Evolutionary conservation across 2,113 vertebrate genomes (phyloP).

Genomic region (Lepisosteus osseus): DNA sequence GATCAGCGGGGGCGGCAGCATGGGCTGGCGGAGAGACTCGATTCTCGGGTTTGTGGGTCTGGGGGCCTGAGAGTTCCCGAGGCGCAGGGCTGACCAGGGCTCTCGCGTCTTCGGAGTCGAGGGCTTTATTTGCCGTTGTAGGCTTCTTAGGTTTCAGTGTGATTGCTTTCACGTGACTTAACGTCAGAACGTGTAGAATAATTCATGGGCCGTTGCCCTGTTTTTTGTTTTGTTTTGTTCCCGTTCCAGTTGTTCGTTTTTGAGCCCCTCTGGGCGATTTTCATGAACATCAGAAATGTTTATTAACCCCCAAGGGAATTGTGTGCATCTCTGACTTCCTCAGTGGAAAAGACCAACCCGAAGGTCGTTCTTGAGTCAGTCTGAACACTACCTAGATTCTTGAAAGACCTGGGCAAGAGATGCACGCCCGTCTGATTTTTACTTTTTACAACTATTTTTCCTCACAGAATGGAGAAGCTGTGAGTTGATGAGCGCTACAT

Average conservation of each 20-base stretch:
- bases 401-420: not conserved
- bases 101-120: constrained; percentile 30
- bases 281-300: not conserved
- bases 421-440: constrained; percentile 2
- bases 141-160: constrained; percentile 63
- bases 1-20: not conserved
- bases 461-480: not conserved
- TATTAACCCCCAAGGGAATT: not conserved
- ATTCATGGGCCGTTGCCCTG: constrained; percentile 33
- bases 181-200: constrained; percentile 25
- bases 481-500: not conserved
- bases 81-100: constrained; percentile 25
- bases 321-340: too few species aligned
- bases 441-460: not conserved
- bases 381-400: not conserved
- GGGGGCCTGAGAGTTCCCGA: constrained; percentile 25
- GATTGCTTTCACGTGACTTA: constrained; percentile 55
- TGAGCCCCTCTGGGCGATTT: constrained; percentile 12
- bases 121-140: constrained; percentile 57
- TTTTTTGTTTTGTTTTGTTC: constrained; percentile 1
- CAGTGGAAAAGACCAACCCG: too few species aligned
- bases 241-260: not conserved
- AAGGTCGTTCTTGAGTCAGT: not conserved
- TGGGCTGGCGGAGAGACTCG: constrained; percentile 3
- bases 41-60: constrained; percentile 28